Evolutionary conservation across 2,113 vertebrate genomes (phyloP).

Genomic region (Zingel zingel): DNA sequence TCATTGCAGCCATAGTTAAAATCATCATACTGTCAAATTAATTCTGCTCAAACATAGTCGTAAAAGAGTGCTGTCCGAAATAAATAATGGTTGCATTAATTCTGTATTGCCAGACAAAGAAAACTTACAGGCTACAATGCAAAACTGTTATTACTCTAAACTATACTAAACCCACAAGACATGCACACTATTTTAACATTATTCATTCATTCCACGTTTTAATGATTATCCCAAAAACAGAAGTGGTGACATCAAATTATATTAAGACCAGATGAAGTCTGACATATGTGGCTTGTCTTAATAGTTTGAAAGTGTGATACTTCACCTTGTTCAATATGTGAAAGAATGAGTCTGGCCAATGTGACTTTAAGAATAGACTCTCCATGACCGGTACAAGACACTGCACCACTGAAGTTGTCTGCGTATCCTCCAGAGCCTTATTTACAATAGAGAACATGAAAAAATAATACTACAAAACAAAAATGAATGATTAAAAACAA

Average conservation of each 20-base stretch:
- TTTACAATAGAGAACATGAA: constrained; percentile 21
- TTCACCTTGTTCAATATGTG: constrained; percentile 82
- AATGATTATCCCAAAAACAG: not conserved
- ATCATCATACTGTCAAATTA: not conserved
- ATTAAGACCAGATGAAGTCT: not conserved
- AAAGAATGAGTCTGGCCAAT: constrained; percentile 80
- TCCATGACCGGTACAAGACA: constrained; percentile 79
- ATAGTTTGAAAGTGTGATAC: constrained; percentile 14
- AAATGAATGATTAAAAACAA: not conserved
- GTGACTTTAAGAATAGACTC: constrained; percentile 84
- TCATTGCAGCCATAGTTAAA: not conserved
- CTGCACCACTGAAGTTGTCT: constrained; percentile 77
- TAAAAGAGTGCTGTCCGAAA: not conserved
- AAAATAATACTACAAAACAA: not conserved
- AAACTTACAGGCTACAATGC: not conserved
- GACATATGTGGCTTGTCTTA: not conserved
- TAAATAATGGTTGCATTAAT: not conserved
- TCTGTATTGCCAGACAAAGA: not conserved
- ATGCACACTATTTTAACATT: not conserved
- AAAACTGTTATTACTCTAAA: not conserved
- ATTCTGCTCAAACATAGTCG: not conserved
- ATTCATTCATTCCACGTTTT: not conserved
- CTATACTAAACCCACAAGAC: not conserved
- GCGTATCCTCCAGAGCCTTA: constrained; percentile 79
- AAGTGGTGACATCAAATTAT: not conserved